Percentiles rank a stretch among this genome's conserved stretches.
Evolutionary conservation across 2,797 vertebrate genomes (phyloP).

Genomic region (Fistularia commersonii): DNA sequence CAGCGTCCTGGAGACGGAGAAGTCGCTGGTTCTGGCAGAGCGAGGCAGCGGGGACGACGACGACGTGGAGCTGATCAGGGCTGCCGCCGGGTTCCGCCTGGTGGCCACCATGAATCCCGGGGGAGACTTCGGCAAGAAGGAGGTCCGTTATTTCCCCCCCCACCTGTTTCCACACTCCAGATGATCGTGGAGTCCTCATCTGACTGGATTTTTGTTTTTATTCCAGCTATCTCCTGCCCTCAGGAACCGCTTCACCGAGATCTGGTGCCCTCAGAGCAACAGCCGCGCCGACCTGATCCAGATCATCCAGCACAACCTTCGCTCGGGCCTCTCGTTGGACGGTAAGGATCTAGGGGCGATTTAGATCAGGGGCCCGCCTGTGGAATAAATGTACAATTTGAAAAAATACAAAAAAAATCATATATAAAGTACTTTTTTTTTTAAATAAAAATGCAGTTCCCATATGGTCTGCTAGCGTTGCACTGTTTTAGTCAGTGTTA

Average conservation of each 20-base stretch:
- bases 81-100: constrained; percentile 82
- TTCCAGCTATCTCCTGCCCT: constrained; percentile 93
- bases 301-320: constrained; percentile 89
- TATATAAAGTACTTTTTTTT: no score
- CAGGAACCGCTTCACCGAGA: constrained; percentile 95
- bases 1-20: constrained; percentile 93
- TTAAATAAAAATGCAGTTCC: no score
- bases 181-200: no score
- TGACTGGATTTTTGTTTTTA: not conserved
- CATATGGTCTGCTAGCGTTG: no score
- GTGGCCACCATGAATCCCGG: constrained; percentile 98
- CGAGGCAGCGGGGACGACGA: constrained; percentile 87
- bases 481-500: no score
- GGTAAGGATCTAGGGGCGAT: constrained; percentile 42
- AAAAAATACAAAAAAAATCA: no score
- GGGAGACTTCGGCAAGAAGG: constrained; percentile 98
- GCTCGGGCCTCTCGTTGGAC: constrained; percentile 76
- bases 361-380: no score
- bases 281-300: constrained; percentile 83
- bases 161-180: not conserved
- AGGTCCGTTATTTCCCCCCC: constrained; percentile 72
- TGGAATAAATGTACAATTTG: no score
- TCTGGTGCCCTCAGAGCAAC: constrained; percentile 95
- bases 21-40: constrained; percentile 88
- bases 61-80: constrained; percentile 86